Conservation (phyloP, 2,113 vertebrate genomes). For the Brachyhypopomus occidentalis region DNA sequence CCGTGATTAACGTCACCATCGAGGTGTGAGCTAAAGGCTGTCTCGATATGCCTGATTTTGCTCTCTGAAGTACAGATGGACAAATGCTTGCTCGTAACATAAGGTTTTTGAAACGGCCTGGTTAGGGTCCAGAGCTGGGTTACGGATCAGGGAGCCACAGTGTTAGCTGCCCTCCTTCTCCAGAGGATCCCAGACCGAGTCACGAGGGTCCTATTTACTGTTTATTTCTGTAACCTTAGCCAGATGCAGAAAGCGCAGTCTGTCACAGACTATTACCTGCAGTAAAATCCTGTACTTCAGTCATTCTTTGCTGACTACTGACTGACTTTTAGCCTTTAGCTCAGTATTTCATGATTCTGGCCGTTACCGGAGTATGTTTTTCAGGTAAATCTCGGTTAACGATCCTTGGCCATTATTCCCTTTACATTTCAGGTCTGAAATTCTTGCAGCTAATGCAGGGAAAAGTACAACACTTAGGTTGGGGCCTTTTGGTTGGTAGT, state of each 20-base stretch:
- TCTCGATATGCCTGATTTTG: not conserved
- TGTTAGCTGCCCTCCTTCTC: not conserved
- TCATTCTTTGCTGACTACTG: not conserved
- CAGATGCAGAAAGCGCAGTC: not conserved
- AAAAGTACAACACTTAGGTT: not conserved
- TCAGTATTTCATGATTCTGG: not conserved
- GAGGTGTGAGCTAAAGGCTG: not conserved
- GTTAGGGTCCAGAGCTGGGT: not conserved
- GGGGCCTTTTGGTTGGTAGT: not conserved
- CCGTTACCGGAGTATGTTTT: not conserved
- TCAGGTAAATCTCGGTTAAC: not conserved
- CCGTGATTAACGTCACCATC: not conserved
- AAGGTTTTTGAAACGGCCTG: slow-evolving; percentile 8
- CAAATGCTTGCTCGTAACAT: slow-evolving; percentile 1
- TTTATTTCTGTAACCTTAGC: not conserved
- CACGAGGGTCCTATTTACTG: not conserved
- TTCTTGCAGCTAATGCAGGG: not conserved
- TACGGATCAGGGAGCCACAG: not conserved
- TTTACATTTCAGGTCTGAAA: not conserved
- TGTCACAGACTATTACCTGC: no score
- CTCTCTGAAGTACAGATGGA: not conserved
- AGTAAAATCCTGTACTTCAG: no score
- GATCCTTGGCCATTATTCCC: not conserved
- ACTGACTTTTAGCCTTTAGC: not conserved
- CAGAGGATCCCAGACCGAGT: not conserved